Evolutionary conservation across 1,140 invertebrate species (phyloP), one percentile per base, ranked within the genome.

Genomic region (Ladona fulva): DNA sequence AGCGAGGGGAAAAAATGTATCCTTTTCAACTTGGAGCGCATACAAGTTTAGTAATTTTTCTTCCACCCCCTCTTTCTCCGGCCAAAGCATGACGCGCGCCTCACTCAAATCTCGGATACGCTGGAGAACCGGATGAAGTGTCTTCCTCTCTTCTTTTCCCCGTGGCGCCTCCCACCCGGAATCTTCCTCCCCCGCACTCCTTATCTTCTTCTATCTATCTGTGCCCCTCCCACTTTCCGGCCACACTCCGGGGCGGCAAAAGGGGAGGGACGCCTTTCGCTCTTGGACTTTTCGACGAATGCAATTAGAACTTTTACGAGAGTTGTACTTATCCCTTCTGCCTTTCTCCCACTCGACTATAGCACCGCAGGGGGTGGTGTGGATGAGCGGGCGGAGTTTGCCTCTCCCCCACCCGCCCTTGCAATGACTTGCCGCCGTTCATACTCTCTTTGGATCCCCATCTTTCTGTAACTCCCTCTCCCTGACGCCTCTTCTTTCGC

Each of bases 271-370:
- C 44, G 44, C 44, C 52, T 12, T 66, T 12, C 52, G 52, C 52
- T 66, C 52, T 66, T 66, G 52, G 52, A 66, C 52, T 66, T 66
- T 66, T 66, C 52, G 52, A 66, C 52, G 52, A 66, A 66, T 66
- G 52, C 52, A 66, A 66, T 66, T 66, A 66, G 52, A 66, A 66
- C 52, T 66, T 66, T 66, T 66, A 66, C 52, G 52, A 66, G 52
- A 66, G 52, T 66, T 66, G 52, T 22, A 16, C 52, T 19, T 22
- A 66, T 22, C 52, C 52, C 52, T 66, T 66, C 52, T 16, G n/a
- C 52, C 52, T 22, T 22, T 16, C n/a, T 22, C 1, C 52, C n/a
- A 66, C 52, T 16, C 52, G 1, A 16, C 52, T 66, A 66, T 22
- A 66, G 52, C 52, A 66, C 52, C 3, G 52, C 52, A 66, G 52